Evolutionary conservation across 1,140 invertebrate species (phyloP).

Genomic region (Oncopodura yosiiana): DNA sequence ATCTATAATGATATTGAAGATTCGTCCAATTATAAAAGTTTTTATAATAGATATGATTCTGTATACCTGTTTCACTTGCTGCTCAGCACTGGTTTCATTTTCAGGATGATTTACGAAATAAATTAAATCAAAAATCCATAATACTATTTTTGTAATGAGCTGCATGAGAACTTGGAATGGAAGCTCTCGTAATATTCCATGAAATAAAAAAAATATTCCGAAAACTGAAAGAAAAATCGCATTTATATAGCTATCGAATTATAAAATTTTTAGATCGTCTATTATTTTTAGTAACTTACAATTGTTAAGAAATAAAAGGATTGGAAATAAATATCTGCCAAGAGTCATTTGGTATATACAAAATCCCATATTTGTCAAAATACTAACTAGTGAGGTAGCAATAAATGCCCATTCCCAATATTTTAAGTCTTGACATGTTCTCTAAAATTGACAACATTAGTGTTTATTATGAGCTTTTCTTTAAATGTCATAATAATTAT

Average conservation of each 20-base stretch:
- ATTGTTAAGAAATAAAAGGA: conserved; percentile 10
- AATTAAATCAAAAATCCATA: conserved; percentile 20
- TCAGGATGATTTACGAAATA: conserved; percentile 12
- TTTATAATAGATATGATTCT: background rate
- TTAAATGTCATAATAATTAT: background rate
- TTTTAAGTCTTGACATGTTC: conserved; percentile 4
- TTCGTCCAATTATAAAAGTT: background rate
- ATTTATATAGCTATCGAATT: background rate
- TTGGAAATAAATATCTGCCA: conserved; percentile 16
- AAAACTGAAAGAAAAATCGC: conserved; percentile 3
- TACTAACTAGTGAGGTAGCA: background rate
- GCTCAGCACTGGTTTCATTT: background rate
- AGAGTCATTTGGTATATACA: conserved; percentile 8
- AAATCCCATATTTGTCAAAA: conserved; percentile 12
- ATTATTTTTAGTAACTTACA: conserved; percentile 2
- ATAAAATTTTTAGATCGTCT: background rate
- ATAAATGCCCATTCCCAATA: conserved; percentile 23
- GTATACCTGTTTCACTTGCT: conserved; percentile 1
- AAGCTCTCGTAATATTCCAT: conserved; percentile 17
- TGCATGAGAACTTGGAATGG: conserved; percentile 21
- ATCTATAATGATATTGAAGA: conserved; percentile 10
- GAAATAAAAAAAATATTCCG: conserved; percentile 8
- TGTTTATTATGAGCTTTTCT: background rate
- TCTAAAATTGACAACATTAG: background rate
- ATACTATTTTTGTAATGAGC: conserved; percentile 8